Conservation (phyloP, 30 jellyfish, hydroid and myxozoan genomes). For the Catostylus mosaicus region DNA sequence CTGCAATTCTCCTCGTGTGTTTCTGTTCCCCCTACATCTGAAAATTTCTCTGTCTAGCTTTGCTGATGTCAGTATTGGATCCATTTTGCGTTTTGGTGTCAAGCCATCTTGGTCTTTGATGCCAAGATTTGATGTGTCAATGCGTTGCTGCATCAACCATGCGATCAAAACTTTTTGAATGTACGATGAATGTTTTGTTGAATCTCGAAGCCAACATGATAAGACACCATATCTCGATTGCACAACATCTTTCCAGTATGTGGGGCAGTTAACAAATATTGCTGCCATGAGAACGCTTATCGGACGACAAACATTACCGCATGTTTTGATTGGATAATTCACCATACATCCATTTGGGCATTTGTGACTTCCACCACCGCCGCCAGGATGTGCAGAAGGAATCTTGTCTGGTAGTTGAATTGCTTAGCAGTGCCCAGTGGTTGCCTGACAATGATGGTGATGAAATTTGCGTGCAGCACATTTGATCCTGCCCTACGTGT, state of each 20-base stretch:
- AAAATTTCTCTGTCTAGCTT: not conserved
- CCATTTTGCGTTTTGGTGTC: not conserved
- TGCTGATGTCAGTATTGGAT: not conserved
- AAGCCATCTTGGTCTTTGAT: constrained; percentile 6
- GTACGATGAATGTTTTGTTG: constrained; percentile 26
- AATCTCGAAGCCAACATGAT: constrained; percentile 38
- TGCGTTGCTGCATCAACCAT: constrained; percentile 37
- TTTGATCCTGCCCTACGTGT: constrained; percentile 28
- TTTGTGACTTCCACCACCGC: too few relatives aligned
- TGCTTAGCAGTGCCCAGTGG: constrained; percentile 42
- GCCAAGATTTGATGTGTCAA: constrained; percentile 26
- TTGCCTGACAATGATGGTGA: constrained; percentile 27
- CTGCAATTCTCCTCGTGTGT: constrained; percentile 1
- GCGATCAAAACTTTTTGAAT: constrained; percentile 22
- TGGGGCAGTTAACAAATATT: constrained; percentile 28
- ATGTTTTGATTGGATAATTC: constrained; percentile 34
- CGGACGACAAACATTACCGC: constrained; percentile 23
- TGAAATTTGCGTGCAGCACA: constrained; percentile 4
- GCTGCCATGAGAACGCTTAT: constrained; percentile 27
- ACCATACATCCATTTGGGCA: too few relatives aligned
- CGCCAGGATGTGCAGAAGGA: constrained; percentile 5
- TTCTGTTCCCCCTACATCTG: constrained; percentile 26
- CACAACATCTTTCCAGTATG: constrained; percentile 19
- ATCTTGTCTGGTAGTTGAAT: constrained; percentile 1
- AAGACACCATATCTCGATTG: constrained; percentile 1